Percentiles rank a stretch among this genome's conserved stretches.
Evolutionary conservation across 2,888 invertebrate species (phyloP).

Genomic region (Fragum sueziense): DNA sequence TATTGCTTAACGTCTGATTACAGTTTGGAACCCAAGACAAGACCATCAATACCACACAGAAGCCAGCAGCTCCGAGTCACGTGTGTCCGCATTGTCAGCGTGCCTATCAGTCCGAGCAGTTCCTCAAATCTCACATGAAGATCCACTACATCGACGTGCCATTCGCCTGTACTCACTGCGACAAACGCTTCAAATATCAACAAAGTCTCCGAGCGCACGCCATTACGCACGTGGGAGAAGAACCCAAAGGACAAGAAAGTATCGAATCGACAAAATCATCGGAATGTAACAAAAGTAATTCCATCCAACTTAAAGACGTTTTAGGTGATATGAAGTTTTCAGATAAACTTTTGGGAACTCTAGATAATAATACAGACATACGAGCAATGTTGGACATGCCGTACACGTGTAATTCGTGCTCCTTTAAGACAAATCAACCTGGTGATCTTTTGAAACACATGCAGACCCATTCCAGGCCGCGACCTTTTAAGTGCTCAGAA

Average conservation of each 20-base stretch:
- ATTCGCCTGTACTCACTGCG: constrained; percentile 34
- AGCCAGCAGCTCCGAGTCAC: neutral
- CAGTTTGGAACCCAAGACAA: constrained; percentile 13
- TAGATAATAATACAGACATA: neutral
- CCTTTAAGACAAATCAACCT: constrained; percentile 36
- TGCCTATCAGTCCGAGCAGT: constrained; percentile 30
- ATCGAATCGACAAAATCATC: neutral
- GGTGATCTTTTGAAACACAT: constrained; percentile 39
- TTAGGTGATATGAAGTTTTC: neutral
- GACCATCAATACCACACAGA: neutral
- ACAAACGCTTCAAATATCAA: constrained; percentile 42
- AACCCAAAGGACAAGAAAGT: neutral
- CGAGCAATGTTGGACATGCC: constrained; percentile 6
- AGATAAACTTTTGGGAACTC: neutral
- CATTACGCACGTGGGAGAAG: constrained; percentile 41
- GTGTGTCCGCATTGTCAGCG: constrained; percentile 32
- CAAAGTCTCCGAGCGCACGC: constrained; percentile 41
- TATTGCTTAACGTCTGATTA: too few relatives aligned
- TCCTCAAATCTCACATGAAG: constrained; percentile 37
- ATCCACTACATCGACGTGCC: constrained; percentile 35
- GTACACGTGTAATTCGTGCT: constrained; percentile 41
- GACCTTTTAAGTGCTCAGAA: constrained; percentile 24
- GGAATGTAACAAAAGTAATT: constrained; percentile 4
- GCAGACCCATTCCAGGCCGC: constrained; percentile 39
- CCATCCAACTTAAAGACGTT: neutral